Percentiles rank a stretch among this genome's conserved stretches.
These are phyloP conservation scores for Callospermophilus lateralis DNA, from an alignment of 2,113 vertebrate species.

Conservation along the genomic window DNA sequence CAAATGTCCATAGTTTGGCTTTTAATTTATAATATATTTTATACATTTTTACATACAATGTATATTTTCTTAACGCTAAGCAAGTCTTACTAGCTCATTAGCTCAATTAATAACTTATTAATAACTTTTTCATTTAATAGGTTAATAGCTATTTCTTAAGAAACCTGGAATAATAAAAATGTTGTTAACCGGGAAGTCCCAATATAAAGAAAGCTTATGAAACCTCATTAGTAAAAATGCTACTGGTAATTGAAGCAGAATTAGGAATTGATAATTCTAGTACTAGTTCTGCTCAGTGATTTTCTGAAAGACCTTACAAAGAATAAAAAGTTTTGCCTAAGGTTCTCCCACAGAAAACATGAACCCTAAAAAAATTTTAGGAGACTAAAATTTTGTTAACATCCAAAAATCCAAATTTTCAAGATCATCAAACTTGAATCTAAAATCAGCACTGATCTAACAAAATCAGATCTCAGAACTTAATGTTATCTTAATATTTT, in stretches of 20 bases:
- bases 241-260: not conserved
- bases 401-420: constrained; percentile 53
- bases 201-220: constrained; percentile 44
- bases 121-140: not conserved
- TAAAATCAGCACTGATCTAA: constrained; percentile 52
- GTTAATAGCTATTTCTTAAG: constrained; percentile 12
- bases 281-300: constrained; percentile 1
- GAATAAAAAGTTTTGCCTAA: constrained; percentile 36
- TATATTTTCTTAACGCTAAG: constrained; percentile 9
- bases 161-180: constrained; percentile 54
- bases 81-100: constrained; percentile 40
- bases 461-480: constrained; percentile 48
- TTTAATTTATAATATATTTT: constrained; percentile 27
- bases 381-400: constrained; percentile 20
- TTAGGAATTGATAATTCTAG: constrained; percentile 10
- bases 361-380: constrained; percentile 19
- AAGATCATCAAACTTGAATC: constrained; percentile 51
- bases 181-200: not conserved
- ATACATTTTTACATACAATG: not conserved
- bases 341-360: constrained; percentile 10
- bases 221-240: constrained; percentile 43
- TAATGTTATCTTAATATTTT: constrained; percentile 17
- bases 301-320: constrained; percentile 51
- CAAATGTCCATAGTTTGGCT: constrained; percentile 43
- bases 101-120: constrained; percentile 13